phyloP scores from a whole-genome alignment of 2,888 invertebrate genomes.

The Schrankia costaestrigalis region DNA sequence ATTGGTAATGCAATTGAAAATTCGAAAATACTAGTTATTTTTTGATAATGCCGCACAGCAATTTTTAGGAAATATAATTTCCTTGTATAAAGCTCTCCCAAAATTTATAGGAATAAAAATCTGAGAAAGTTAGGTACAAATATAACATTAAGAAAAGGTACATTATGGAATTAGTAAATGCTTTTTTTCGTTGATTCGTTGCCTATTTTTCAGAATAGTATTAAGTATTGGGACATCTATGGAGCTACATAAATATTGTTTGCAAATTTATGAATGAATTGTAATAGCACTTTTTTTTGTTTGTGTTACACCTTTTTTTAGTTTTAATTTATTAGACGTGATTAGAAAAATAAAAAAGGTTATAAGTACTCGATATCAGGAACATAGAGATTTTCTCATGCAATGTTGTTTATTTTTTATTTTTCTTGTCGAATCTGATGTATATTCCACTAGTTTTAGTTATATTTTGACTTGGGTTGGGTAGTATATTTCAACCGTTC shows the following conservation, averaged over 20 bases:
- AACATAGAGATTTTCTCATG: constrained; percentile 20
- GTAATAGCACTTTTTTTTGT: constrained; percentile 11
- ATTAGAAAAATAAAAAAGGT: constrained; percentile 25
- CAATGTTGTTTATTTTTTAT: constrained; percentile 18
- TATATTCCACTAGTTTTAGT: constrained; percentile 42
- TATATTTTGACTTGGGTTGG: constrained; percentile 35
- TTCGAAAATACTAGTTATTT: no score
- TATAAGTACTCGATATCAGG: constrained; percentile 9
- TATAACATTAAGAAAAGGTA: no score
- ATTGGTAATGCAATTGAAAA: no score
- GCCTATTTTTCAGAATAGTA: no score
- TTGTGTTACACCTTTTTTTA: constrained; percentile 17
- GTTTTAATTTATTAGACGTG: constrained; percentile 16
- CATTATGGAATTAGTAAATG: no score
- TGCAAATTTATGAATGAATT: constrained; percentile 7
- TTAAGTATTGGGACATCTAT: no score
- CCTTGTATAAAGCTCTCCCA: no score
- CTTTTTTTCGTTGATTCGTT: no score
- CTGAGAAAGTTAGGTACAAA: no score
- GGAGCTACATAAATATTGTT: constrained; percentile 10
- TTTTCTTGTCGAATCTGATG: constrained; percentile 25
- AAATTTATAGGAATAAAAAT: no score
- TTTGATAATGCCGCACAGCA: no score
- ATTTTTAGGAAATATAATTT: no score
- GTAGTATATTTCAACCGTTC: constrained; percentile 26